Conservation (phyloP, 2,888 invertebrate genomes). For the Synergus itoensis region DNA sequence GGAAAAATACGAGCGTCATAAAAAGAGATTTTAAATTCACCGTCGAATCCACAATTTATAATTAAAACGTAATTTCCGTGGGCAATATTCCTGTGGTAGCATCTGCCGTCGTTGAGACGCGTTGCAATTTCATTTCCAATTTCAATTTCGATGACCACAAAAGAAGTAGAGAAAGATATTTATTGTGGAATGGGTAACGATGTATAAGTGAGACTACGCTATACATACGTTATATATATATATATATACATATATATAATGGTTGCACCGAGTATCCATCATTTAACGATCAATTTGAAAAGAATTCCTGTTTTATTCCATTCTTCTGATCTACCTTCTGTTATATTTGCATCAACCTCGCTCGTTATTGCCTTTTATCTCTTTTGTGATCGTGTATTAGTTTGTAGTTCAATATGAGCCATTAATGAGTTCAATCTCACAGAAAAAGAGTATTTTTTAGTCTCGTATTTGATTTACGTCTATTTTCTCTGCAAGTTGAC, state of each 20-base stretch:
- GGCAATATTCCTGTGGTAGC: slow-evolving; percentile 48
- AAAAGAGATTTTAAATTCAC: slow-evolving; percentile 45
- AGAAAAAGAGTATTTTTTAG: background rate
- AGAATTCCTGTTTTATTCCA: background rate
- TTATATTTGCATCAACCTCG: background rate
- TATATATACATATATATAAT: background rate
- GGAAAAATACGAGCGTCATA: slow-evolving; percentile 47
- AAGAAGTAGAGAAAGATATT: slow-evolving; percentile 55
- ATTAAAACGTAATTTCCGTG: slow-evolving; percentile 65
- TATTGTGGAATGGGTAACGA: slow-evolving; percentile 49
- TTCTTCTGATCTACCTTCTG: background rate
- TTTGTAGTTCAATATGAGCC: background rate
- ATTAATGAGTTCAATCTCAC: background rate
- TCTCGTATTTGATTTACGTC: background rate
- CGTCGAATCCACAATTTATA: slow-evolving; percentile 53
- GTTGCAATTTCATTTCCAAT: slow-evolving; percentile 58
- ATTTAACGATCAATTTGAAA: background rate
- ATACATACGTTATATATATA: background rate
- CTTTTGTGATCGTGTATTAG: background rate
- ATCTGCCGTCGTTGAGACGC: slow-evolving; percentile 52
- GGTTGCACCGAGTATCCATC: background rate
- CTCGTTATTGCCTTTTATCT: background rate
- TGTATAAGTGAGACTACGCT: background rate
- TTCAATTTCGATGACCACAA: slow-evolving; percentile 56
- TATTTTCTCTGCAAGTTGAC: background rate